Percentiles rank a stretch among this genome's conserved stretches.
phyloP scores from a whole-genome alignment of 2,797 vertebrate species.

The Esox lucius region DNA sequence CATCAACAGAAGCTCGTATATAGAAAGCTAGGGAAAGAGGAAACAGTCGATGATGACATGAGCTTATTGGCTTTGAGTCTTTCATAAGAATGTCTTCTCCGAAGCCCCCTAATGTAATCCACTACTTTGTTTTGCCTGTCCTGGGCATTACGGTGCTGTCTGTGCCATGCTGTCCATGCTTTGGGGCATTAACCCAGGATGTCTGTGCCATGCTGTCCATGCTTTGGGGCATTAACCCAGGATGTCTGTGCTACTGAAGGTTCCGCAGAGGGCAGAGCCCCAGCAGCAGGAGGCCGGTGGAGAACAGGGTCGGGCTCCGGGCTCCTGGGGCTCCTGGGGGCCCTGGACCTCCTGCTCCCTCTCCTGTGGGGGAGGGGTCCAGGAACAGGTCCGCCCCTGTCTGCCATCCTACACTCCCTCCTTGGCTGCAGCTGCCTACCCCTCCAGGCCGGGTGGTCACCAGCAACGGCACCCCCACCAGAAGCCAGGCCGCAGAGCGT shows the following conservation, averaged over 20 bases:
- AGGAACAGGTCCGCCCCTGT: constrained; percentile 87
- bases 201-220: constrained; percentile 9
- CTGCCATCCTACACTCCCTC: constrained; percentile 72
- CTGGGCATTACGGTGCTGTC: constrained; percentile 24
- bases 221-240: constrained; percentile 10
- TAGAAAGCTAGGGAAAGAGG: constrained; percentile 38
- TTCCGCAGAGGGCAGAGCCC: constrained; percentile 79
- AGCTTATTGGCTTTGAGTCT: constrained; percentile 52
- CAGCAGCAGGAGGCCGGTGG: constrained; percentile 57
- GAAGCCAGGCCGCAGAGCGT: constrained; percentile 44
- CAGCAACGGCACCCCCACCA: constrained; percentile 16
- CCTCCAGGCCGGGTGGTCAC: constrained; percentile 35
- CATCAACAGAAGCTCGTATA: constrained; percentile 57
- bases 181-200: constrained; percentile 2
- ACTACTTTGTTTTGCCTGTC: constrained; percentile 31
- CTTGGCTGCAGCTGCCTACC: constrained; percentile 19
- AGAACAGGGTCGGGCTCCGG: constrained; percentile 62
- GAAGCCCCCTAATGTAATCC: constrained; percentile 36
- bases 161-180: constrained; percentile 2
- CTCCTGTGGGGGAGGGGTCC: constrained; percentile 88
- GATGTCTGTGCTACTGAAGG: constrained; percentile 63
- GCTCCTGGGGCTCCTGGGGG: constrained; percentile 90
- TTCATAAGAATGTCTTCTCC: constrained; percentile 30
- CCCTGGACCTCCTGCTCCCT: constrained; percentile 88
- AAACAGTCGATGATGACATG: constrained; percentile 56